Conservation (phyloP, 2,113 vertebrate species). For the Hippolais icterina region DNA sequence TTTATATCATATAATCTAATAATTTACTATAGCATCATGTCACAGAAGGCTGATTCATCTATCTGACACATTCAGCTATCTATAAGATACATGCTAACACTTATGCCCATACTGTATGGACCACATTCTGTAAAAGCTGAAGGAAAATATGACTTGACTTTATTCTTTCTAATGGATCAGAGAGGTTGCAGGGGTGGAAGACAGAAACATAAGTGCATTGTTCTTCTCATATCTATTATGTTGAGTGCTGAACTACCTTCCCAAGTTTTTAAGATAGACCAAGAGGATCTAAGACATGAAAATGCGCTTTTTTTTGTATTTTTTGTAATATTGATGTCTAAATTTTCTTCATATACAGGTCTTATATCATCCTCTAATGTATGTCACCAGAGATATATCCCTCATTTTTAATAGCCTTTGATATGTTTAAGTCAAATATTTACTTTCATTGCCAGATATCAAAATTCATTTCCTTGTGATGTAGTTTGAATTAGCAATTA, state of each 20-base stretch:
- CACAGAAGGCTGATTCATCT: slow-evolving; percentile 51
- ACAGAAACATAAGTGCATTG: not conserved
- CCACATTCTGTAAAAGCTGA: slow-evolving; percentile 9
- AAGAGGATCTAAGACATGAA: not conserved
- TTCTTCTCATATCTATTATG: slow-evolving; percentile 35
- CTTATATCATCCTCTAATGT: not conserved
- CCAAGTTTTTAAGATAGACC: not conserved
- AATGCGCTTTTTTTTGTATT: not conserved
- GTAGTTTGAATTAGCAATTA: slow-evolving; percentile 42
- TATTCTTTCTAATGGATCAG: not conserved
- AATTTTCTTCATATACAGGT: not conserved
- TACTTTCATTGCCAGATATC: not conserved
- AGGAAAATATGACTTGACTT: slow-evolving; percentile 47
- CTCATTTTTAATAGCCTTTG: slow-evolving; percentile 27
- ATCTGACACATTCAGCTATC: slow-evolving; percentile 28
- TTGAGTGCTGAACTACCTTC: not conserved
- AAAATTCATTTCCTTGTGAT: slow-evolving; percentile 4
- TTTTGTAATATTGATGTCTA: not conserved
- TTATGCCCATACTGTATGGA: slow-evolving; percentile 4
- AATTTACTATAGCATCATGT: slow-evolving; percentile 33
- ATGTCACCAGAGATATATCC: not conserved
- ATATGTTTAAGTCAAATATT: slow-evolving; percentile 38
- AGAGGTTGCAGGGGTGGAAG: not conserved
- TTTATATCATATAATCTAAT: slow-evolving; percentile 38
- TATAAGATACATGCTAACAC: slow-evolving; percentile 33